phyloP scores from a whole-genome alignment of 2,888 invertebrate genomes.

The Synanthedon myopaeformis region DNA sequence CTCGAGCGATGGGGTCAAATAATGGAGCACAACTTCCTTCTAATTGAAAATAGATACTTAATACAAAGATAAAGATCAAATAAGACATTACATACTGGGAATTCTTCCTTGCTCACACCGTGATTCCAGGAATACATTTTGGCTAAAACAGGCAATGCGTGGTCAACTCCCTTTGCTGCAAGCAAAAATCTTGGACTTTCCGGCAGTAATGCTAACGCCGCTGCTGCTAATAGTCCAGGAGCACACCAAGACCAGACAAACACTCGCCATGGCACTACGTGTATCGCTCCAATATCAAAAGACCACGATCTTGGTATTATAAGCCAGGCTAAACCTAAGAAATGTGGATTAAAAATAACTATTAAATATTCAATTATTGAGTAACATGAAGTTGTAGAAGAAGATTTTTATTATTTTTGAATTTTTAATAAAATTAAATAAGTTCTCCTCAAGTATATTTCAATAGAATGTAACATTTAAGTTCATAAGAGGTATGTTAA shows the following conservation, averaged over 20 bases:
- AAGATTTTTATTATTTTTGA: too few species aligned
- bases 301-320: slow-evolving; percentile 74
- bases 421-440: too few species aligned
- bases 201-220: slow-evolving; percentile 71
- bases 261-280: slow-evolving; percentile 80
- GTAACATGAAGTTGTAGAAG: neutral
- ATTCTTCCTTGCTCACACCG: slow-evolving; percentile 27
- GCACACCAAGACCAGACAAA: slow-evolving; percentile 76
- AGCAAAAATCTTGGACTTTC: slow-evolving; percentile 83
- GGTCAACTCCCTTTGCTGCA: slow-evolving; percentile 70
- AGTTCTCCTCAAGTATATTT: too few species aligned
- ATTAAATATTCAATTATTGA: neutral
- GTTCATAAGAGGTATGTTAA: too few species aligned
- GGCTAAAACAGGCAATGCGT: slow-evolving; percentile 72
- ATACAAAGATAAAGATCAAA: too few species aligned
- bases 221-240: slow-evolving; percentile 73
- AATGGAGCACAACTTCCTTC: too few species aligned
- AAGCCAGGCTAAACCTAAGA: slow-evolving; percentile 73
- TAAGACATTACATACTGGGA: slow-evolving; percentile 50
- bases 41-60: too few species aligned
- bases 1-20: too few species aligned
- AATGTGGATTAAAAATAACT: too few species aligned
- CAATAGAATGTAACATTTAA: too few species aligned
- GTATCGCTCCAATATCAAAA: slow-evolving; percentile 41
- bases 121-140: slow-evolving; percentile 68